Conservation (phyloP, 2,113 vertebrate genomes). For the Ranitomeya variabilis region DNA sequence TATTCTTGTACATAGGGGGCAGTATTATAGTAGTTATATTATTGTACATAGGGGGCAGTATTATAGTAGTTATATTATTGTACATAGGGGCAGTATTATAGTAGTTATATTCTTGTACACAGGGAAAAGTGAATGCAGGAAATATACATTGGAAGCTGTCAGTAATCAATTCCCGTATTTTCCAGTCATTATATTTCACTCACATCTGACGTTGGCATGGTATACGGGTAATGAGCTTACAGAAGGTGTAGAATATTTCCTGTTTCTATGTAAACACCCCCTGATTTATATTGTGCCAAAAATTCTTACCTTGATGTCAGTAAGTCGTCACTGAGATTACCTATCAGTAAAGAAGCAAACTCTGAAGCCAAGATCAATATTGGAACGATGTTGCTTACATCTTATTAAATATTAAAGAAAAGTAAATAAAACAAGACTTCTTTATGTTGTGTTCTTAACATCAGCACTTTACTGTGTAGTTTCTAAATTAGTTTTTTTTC, state of each 20-base stretch:
- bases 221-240: background rate
- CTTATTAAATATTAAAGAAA: conserved; percentile 17
- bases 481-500: background rate
- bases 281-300: background rate
- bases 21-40: too few species aligned
- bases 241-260: background rate
- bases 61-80: too few species aligned
- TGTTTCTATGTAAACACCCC: background rate
- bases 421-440: background rate
- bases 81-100: too few species aligned
- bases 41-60: too few species aligned
- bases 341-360: background rate
- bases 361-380: conserved; percentile 6
- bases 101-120: background rate
- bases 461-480: background rate
- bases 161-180: background rate
- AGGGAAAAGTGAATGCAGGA: background rate
- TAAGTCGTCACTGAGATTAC: background rate
- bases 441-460: background rate
- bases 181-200: background rate
- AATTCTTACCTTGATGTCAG: background rate
- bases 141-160: background rate
- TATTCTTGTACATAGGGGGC: too few species aligned
- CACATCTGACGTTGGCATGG: background rate
- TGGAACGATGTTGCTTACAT: background rate